These are phyloP conservation scores for Pseudopleuronectes americanus DNA, from an alignment of 2,797 vertebrate species.

Conservation along the genomic window DNA sequence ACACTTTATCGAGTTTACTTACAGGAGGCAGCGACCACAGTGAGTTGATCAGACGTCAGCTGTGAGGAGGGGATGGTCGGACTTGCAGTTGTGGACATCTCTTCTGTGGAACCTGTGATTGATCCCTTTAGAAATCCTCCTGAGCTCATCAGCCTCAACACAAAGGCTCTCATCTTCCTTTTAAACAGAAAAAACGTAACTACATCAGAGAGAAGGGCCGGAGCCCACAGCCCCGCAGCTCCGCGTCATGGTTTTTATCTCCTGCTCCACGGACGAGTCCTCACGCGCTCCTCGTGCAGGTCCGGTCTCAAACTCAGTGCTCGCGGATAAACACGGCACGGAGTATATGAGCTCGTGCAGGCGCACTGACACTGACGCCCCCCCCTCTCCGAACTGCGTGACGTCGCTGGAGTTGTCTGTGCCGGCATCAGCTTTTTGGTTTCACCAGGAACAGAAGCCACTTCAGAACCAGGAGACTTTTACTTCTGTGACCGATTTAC, in stretches of 20 bases:
- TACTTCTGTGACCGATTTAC: constrained; percentile 13
- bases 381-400: constrained; percentile 54
- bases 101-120: constrained; percentile 51
- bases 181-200: background rate
- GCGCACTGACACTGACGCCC: constrained; percentile 56
- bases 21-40: constrained; percentile 81
- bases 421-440: background rate
- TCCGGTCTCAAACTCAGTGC: constrained; percentile 43
- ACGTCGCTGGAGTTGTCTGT: constrained; percentile 54
- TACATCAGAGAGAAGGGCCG: background rate
- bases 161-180: constrained; percentile 51
- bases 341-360: constrained; percentile 34
- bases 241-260: constrained; percentile 33
- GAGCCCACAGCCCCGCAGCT: constrained; percentile 3
- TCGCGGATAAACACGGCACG: constrained; percentile 43
- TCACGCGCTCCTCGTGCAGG: constrained; percentile 39
- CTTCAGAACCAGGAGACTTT: background rate
- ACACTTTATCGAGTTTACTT: constrained; percentile 61
- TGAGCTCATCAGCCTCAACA: constrained; percentile 35
- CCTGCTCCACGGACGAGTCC: constrained; percentile 28
- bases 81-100: constrained; percentile 79
- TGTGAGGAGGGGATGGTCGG: constrained; percentile 69
- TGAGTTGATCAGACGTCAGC: constrained; percentile 78
- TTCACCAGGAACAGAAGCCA: no score
- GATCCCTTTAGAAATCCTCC: constrained; percentile 51